Evolutionary conservation across 1,140 invertebrate species (phyloP).

Genomic region (Brachionus plicatilis): DNA sequence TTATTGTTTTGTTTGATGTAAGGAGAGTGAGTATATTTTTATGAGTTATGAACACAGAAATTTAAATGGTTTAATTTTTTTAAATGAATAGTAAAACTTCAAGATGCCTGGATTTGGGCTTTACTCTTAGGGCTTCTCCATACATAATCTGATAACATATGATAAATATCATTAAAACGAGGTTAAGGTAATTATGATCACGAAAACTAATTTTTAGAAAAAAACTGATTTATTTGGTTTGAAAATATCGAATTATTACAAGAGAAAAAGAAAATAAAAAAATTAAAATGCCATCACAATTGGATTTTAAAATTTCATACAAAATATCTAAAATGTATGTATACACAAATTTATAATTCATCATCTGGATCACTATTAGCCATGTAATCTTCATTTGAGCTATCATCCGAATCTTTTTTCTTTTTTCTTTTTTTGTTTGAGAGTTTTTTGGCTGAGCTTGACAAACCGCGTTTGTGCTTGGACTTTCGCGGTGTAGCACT

Average conservation of each 20-base stretch:
- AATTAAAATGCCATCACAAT: not conserved
- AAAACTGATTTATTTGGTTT: not conserved
- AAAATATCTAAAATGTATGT: not conserved
- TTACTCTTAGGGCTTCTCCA: too few relatives aligned
- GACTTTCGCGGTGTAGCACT: not conserved
- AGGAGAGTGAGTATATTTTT: too few relatives aligned
- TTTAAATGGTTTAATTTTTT: too few relatives aligned
- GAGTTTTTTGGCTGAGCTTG: slow-evolving; percentile 3
- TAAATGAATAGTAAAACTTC: too few relatives aligned
- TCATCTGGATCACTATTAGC: not conserved
- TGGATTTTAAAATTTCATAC: not conserved
- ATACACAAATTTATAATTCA: not conserved
- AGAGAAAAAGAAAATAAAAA: not conserved
- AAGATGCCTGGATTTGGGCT: too few relatives aligned
- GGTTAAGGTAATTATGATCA: too few relatives aligned
- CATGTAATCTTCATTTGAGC: not conserved
- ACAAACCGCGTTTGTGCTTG: not conserved
- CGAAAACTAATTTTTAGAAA: too few relatives aligned
- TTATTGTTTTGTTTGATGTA: too few relatives aligned
- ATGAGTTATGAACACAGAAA: too few relatives aligned
- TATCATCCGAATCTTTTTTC: slow-evolving; percentile 21
- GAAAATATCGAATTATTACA: not conserved
- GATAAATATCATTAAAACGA: too few relatives aligned
- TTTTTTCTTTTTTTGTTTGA: slow-evolving; percentile 4
- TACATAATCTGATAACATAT: too few relatives aligned